phyloP scores from a whole-genome alignment of 2,797 vertebrate species.

The Avahi laniger region DNA sequence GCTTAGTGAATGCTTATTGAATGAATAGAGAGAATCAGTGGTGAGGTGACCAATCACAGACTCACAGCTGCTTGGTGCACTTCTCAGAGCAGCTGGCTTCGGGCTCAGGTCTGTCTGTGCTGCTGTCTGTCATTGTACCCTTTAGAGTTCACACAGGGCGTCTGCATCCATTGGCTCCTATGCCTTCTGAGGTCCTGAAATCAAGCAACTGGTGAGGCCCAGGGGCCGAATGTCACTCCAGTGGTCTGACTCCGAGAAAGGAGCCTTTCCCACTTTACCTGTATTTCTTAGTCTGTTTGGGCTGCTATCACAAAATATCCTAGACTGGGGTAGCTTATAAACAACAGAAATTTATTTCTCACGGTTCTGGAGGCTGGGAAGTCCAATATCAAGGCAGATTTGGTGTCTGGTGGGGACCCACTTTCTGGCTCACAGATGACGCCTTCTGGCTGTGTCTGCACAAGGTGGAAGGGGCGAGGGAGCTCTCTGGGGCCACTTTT shows the following conservation, averaged over 20 bases:
- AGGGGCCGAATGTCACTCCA: background rate
- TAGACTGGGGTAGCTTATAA: background rate
- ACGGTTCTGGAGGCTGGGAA: background rate
- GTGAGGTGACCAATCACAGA: background rate
- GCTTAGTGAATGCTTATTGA: background rate
- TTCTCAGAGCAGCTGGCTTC: background rate
- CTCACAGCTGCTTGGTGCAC: background rate
- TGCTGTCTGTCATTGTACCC: background rate
- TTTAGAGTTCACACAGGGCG: background rate
- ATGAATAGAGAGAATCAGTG: background rate
- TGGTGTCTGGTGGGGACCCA: background rate
- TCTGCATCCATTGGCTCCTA: background rate
- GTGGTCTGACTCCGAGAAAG: background rate
- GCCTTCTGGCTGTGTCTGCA: background rate
- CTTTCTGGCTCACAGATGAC: background rate
- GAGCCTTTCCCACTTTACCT: background rate
- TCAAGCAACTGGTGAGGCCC: background rate
- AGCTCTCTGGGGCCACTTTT: background rate
- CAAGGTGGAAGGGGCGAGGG: background rate
- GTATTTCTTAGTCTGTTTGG: no score
- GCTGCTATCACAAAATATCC: background rate
- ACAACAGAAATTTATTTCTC: background rate
- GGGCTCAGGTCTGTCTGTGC: background rate
- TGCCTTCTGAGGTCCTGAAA: background rate
- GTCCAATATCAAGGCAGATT: background rate